Percentiles rank a stretch among this genome's conserved stretches.
phyloP scores from a whole-genome alignment of 2,797 vertebrate species.

The Notolabrus celidotus region DNA sequence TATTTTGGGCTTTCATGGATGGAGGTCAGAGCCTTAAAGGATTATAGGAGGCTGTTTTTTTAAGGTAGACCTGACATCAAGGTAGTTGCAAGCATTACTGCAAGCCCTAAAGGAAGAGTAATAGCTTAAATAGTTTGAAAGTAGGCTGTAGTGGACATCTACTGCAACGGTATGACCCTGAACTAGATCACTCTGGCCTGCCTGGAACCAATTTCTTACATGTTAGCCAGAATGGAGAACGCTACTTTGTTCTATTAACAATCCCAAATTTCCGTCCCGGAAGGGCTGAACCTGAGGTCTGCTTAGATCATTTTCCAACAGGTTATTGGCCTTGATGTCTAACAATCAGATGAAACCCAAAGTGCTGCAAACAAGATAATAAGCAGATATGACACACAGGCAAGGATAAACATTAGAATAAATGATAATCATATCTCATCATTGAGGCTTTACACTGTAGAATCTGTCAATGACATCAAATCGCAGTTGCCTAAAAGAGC shows the following conservation, averaged over 20 bases:
- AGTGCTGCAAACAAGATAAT: neutral
- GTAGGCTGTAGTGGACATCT: neutral
- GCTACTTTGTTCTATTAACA: neutral
- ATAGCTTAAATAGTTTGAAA: neutral
- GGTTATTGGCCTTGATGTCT: neutral
- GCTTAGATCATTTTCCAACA: conserved; percentile 3
- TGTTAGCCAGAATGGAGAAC: neutral
- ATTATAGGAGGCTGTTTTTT: neutral
- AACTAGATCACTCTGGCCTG: neutral
- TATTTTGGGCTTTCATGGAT: neutral
- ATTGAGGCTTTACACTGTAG: neutral
- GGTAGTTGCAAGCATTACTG: neutral
- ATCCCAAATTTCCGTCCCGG: neutral
- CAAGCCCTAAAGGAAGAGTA: conserved; percentile 1
- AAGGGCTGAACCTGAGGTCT: neutral
- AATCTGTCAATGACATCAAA: neutral
- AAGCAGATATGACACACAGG: neutral
- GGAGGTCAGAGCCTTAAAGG: neutral
- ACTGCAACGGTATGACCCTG: neutral
- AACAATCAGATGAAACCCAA: neutral
- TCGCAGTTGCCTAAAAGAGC: too few species aligned
- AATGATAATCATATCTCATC: too few species aligned
- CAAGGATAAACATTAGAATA: neutral
- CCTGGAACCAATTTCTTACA: neutral
- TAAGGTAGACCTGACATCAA: neutral